Percentiles rank a stretch among this genome's conserved stretches.
Conservation (phyloP, 2,797 vertebrate genomes). For the Diceros bicornis region DNA sequence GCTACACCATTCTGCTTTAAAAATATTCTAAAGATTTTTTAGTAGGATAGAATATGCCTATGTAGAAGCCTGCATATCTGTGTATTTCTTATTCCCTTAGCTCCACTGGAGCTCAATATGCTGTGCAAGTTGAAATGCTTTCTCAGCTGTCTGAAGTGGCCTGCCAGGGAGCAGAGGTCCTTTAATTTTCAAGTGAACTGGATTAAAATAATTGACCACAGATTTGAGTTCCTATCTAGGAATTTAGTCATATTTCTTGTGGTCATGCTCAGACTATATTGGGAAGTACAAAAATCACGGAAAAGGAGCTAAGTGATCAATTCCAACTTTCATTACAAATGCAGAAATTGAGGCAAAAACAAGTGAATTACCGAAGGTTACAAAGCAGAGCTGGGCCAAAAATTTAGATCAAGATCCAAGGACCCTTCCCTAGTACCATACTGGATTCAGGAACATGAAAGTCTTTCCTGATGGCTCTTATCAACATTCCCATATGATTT, state of each 20-base stretch:
- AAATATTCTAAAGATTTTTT: slow-evolving; percentile 60
- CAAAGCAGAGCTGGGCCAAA: neutral
- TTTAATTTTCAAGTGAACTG: slow-evolving; percentile 40
- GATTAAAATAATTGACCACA: slow-evolving; percentile 27
- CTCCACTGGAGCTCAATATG: neutral
- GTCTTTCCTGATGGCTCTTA: neutral
- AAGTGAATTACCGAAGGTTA: neutral
- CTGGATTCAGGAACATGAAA: neutral
- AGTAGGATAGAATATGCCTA: slow-evolving; percentile 59
- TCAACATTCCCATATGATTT: neutral
- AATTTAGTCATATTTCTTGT: neutral
- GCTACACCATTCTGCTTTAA: slow-evolving; percentile 29
- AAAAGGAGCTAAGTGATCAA: neutral
- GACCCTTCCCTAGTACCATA: neutral
- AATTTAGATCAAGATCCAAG: neutral
- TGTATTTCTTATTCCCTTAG: neutral
- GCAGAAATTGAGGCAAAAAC: neutral
- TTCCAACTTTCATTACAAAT: neutral
- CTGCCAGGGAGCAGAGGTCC: neutral
- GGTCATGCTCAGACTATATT: neutral
- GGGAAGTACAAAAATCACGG: slow-evolving; percentile 3
- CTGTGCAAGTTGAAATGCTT: neutral
- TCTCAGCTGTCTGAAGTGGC: neutral
- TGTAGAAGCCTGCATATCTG: slow-evolving; percentile 57
- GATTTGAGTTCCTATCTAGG: neutral